phyloP scores from a whole-genome alignment of 2,888 invertebrate species.

The Macroteleia sp. region DNA sequence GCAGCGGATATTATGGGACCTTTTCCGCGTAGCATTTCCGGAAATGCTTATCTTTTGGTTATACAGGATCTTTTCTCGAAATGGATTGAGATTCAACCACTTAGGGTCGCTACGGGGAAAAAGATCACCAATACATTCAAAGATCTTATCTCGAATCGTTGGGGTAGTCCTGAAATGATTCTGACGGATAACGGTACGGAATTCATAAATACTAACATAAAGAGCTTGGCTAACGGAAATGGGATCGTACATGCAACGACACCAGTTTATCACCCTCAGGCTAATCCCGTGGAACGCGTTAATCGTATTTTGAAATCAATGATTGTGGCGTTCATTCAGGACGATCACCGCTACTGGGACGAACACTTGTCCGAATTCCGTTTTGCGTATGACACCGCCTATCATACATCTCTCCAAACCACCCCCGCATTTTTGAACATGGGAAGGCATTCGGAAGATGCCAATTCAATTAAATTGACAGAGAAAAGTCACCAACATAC shows the following conservation, averaged over 20 bases:
- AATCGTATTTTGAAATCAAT: neutral
- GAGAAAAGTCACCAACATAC: too few relatives aligned
- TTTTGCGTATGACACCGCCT: constrained; percentile 3
- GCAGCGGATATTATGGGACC: neutral
- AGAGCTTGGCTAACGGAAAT: too few relatives aligned
- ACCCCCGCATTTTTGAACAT: neutral
- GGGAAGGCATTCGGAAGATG: neutral
- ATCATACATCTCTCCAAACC: neutral
- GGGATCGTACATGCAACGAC: neutral
- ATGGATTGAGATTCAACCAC: neutral
- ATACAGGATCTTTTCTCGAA: neutral
- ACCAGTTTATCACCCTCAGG: neutral
- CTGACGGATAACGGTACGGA: neutral
- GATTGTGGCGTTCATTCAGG: neutral
- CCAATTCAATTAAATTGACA: too few relatives aligned
- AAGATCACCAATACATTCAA: neutral
- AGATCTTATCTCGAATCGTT: neutral
- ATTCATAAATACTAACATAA: neutral
- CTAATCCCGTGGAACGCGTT: constrained; percentile 1
- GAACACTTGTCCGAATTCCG: neutral
- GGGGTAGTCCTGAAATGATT: neutral
- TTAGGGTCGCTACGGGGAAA: neutral
- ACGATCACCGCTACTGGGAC: constrained; percentile 2
- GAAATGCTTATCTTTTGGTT: neutral
- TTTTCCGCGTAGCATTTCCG: neutral